Evolutionary conservation across 2,888 invertebrate species (phyloP), one percentile per base, ranked within the genome.

Genomic region (Nemoura dubitans): DNA sequence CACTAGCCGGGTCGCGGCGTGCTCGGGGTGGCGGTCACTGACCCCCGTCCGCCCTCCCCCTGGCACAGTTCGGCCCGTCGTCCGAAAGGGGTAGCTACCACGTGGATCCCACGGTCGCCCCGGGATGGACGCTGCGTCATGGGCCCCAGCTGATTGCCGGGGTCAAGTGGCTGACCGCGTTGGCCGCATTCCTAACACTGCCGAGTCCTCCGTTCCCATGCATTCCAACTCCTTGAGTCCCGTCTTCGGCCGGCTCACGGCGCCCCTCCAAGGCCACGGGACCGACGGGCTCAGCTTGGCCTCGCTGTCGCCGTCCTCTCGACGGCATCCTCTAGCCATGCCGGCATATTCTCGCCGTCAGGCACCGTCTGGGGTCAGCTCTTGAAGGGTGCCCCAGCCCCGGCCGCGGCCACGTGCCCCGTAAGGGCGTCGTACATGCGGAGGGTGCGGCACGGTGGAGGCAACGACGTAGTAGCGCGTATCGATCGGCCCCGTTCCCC

Each of bases 11-110:
- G 59, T 59, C 29, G 83, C 29, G 83, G 29, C 83, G 16, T 43
- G 83, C 28, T 83, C 29, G 83, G 59, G 83, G 83, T 43, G 83
- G 76, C 27, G 76, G 43, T 83, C 83, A 43, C 26, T 28, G 83
- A 26, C 43, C 83, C 36, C 36, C 27, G 14, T 29, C 28, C 26
- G 7, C 83, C 83, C 83, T 76, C 42, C 36, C 36, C n/a, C 83
- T 25, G 28, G 29, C 83, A 29, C n/a, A 27, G 28, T 83, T 83
- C 42, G 83, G 83, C 21, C 59, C 83, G 36, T 21, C 21, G n/a
- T n/a, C n/a, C n/a, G 43, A 36, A 29, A 29, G 83, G 83, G 26
- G 26, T 43, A 26, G 0, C 25, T 27, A 59, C 59, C 59, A 59
- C 59, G 59, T 59, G 59, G 59, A 29, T 59, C 83, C 42, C 83